Base-by-base conservation (phyloP, 2,888 invertebrate genomes). In the Chrysolina oricalcia region DNA sequence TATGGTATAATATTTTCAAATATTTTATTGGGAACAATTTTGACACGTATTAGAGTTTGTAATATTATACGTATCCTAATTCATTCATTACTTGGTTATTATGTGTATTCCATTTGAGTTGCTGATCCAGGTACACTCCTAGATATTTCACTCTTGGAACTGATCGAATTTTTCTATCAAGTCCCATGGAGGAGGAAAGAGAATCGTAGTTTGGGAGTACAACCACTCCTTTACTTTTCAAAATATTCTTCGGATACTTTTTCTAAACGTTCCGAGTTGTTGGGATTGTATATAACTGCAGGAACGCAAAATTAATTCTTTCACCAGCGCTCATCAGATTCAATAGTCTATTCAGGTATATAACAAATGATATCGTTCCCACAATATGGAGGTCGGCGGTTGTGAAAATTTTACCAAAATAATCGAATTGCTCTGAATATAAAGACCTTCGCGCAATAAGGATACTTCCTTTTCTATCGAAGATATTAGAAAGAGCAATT, bases 211-310 rank as follows among this genome's bases (percentile, higher is more conserved):
- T 11, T 13, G 17, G n/a, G 17, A 59, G 59, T 59, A 19, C 11
- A 11, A 59, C 59, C 59, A 59, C 59, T 59, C n/a, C 59, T 19
- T 59, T 19, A 59, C 19, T 59, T 19, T 59, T 64, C 35, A 35
- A 64, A 64, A 17, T 41, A 13, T 64, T 72, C 74, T 73, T 79
- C 75, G 75, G 77, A 75, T 41, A 41, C 41, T 41, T 41, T 41
- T 41, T 41, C 11, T 41, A 41, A 6, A 6, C 11, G 41, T 41
- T 41, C 41, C 41, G 8, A 41, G 41, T 41, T 41, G 41, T 41
- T 41, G 10, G 10, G 8, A 6, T 41, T 41, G 41, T 41, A 41
- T 41, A 41, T 41, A 41, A 41, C 11, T 41, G 41, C 41, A 41
- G 41, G 6, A 11, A 6, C 41, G 41, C 41, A 41, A 41, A 41